Conservation (phyloP, 2,888 invertebrate genomes). For the Synergus umbraculus region DNA sequence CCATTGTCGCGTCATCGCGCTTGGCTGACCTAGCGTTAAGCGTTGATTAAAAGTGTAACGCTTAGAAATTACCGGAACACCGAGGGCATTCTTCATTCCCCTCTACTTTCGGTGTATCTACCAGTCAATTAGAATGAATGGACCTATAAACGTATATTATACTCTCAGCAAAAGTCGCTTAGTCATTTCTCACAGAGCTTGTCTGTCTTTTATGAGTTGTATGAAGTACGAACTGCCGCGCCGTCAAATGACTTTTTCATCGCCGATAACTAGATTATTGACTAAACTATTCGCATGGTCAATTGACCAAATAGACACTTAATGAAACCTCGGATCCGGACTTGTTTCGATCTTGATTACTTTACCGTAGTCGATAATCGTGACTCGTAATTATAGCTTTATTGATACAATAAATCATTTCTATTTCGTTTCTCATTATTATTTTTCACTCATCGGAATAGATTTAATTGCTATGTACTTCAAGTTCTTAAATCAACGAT, state of each 20-base stretch:
- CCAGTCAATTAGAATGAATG: conserved; percentile 51
- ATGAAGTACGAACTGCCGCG: neutral
- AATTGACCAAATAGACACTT: conserved; percentile 10
- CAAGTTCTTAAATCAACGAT: too few relatives aligned
- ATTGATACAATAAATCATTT: conserved; percentile 24
- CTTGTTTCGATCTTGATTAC: neutral
- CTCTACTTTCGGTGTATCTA: conserved; percentile 14
- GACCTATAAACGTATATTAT: conserved; percentile 12
- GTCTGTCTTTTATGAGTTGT: conserved; percentile 4
- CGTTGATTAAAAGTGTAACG: conserved; percentile 67
- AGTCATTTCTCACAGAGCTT: conserved; percentile 27
- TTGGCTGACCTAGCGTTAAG: conserved; percentile 65
- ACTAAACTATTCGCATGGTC: conserved; percentile 14
- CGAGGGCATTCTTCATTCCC: conserved; percentile 26
- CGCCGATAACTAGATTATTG: conserved; percentile 15
- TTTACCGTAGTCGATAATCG: neutral
- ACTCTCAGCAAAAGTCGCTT: conserved; percentile 34
- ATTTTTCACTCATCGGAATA: neutral
- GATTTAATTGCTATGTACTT: too few relatives aligned
- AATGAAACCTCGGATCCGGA: neutral
- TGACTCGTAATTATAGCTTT: conserved; percentile 8
- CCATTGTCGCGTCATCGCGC: conserved; percentile 58
- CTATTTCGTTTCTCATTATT: neutral
- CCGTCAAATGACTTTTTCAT: conserved; percentile 7
- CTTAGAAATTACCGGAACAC: conserved; percentile 61